Percentiles rank a stretch among this genome's conserved stretches.
phyloP scores from a whole-genome alignment of 2,888 invertebrate species.

The Ophion slaviceki region DNA sequence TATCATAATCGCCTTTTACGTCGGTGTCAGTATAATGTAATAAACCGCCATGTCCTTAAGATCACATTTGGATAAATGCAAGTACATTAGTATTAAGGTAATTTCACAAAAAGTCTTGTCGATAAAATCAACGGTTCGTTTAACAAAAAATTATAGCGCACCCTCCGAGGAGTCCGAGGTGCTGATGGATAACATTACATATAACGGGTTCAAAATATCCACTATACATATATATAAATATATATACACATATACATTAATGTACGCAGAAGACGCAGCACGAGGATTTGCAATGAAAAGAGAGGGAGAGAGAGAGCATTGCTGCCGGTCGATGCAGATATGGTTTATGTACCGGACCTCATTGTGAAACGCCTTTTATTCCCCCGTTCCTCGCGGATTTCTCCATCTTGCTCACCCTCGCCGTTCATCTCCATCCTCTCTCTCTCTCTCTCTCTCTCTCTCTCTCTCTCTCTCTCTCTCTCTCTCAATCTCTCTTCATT shows the following conservation, averaged over 20 bases:
- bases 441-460: background rate
- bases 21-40: too few relatives aligned
- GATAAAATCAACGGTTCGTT: too few relatives aligned
- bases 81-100: too few relatives aligned
- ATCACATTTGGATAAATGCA: too few relatives aligned
- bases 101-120: too few relatives aligned
- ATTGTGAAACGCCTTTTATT: conserved; percentile 70
- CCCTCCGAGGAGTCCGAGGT: too few relatives aligned
- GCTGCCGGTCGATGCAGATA: conserved; percentile 76
- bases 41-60: too few relatives aligned
- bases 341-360: conserved; percentile 81
- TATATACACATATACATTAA: too few relatives aligned
- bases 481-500: conserved; percentile 22
- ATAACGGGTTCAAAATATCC: too few relatives aligned
- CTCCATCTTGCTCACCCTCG: conserved; percentile 39
- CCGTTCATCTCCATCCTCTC: background rate
- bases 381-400: conserved; percentile 45
- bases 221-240: background rate
- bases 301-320: conserved; percentile 67
- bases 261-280: background rate
- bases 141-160: background rate
- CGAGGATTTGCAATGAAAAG: background rate
- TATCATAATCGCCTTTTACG: too few relatives aligned
- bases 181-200: background rate
- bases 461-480: conserved; percentile 14